Evolutionary conservation across 2,888 invertebrate species (phyloP), one percentile per base, ranked within the genome.

Genomic region (Lapara coniferarum): DNA sequence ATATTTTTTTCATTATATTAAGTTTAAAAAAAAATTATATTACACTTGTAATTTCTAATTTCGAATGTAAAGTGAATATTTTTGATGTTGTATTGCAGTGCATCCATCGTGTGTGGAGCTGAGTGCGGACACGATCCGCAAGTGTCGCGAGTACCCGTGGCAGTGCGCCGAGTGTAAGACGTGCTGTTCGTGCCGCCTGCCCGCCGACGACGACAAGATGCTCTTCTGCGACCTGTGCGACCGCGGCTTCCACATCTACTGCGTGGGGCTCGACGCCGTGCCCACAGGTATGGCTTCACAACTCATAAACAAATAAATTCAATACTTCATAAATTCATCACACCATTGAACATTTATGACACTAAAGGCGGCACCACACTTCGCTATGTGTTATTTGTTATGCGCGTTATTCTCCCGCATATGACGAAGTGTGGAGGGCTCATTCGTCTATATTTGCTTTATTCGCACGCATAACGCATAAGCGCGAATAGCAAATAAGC

Each of bases 151-250:
- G 75, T 99, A 99, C 90, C 95, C 96, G 81, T 99, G 98, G 99
- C 97, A 97, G 89, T 99, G 98, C 87, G 97, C 97, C 77, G 98
- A 98, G 80, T 99, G 98, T 90, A 98, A 98, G 94, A 96, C 96
- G 66, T 99, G 99, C 92, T 96, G 96, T 74, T 95, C 96, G 76
- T 99, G 98, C 89, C 95, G 95, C 78, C 96, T 96, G 86, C 96
- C 97, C 52, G 96, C 96, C 75, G 97, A 97, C 87, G 97, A 97
- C 92, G 97, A 97, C 84, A 97, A 97, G 91, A 98, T 98, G 97
- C 95, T 98, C 83, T 98, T 97, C 92, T 99, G 98, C 89, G 98
- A 98, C 89, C 96, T 97, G 83, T 99, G 98, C 92, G 98, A 98
- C 92, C 95, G 98, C 84, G 98, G 98, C 90, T 98, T 97, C 92